Base-by-base conservation (phyloP, 2,113 vertebrate genomes). In the Pluvianellus socialis region DNA sequence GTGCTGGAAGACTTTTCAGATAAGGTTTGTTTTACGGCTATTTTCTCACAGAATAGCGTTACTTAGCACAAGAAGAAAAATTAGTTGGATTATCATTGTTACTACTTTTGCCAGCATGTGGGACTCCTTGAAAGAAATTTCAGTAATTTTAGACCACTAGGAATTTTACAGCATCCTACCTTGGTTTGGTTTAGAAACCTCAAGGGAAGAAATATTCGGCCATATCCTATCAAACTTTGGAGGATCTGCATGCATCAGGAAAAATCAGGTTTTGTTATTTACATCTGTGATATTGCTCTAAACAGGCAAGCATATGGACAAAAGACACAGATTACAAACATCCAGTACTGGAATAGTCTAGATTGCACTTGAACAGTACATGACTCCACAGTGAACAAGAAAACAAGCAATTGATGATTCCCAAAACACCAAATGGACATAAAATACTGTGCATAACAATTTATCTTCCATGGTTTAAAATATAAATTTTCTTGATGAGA, bases 161-260 rank as follows among this genome's bases (percentile, higher is more conserved):
- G 98, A 97, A 98, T 97, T 98, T 98, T 98, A 94, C 86, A 97
- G 90, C 94, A 98, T 99, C 99, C 99, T 99, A 99, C 99, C 99
- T 99, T 99, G 99, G 98, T 99, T 99, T 99, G 99, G 98, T 98
- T 99, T 99, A 99, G 99, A 99, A 98, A 99, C 99, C 99, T 99
- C 99, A 99, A 99, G 99, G 97, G 99, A 99, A 98, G 99, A 99
- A 97, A 99, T 99, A 98, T 99, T 99, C 99, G 98, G 99, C 99
- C 98, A 99, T 98, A 99, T 98, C 97, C 98, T 98, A 98, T 98
- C 98, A 98, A 97, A 98, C 98, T 98, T 98, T 97, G 98, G 97
- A 98, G 98, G 97, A 98, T 93, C 99, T 99, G 99, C 98, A 98
- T 98, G 98, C 98, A 98, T 98, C 98, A 97, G 98, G 98, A 99